Evolutionary conservation across 2,113 vertebrate species (phyloP).

Genomic region (Malurus elegans): DNA sequence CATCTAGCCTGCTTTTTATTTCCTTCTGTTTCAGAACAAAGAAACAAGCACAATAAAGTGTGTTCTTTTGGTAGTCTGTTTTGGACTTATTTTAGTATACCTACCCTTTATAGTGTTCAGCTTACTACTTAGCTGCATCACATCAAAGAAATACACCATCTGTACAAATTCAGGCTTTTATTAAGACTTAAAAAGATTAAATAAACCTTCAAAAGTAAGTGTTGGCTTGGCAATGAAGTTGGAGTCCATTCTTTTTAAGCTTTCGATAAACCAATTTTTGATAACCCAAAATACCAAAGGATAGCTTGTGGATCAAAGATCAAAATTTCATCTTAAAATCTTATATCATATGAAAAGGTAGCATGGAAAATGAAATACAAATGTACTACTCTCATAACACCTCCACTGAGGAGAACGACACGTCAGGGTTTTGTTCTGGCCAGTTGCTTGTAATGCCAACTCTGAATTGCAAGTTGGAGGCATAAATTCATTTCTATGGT

Average conservation of each 20-base stretch:
- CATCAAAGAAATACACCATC: background rate
- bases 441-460: background rate
- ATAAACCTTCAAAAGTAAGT: background rate
- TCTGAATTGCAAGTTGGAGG: background rate
- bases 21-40: background rate
- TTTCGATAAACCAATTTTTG: background rate
- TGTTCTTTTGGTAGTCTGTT: background rate
- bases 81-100: background rate
- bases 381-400: background rate
- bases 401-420: background rate
- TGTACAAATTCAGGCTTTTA: background rate
- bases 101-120: background rate
- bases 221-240: background rate
- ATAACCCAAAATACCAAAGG: background rate
- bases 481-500: background rate
- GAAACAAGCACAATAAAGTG: background rate
- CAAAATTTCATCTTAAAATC: background rate
- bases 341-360: background rate
- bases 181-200: background rate
- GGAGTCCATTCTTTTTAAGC: background rate
- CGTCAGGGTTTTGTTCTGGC: background rate
- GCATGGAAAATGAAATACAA: background rate
- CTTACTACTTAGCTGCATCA: background rate
- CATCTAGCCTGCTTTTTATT: background rate
- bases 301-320: background rate